Base-by-base conservation (phyloP, 2,888 invertebrate species). In the Andrena marginata region DNA sequence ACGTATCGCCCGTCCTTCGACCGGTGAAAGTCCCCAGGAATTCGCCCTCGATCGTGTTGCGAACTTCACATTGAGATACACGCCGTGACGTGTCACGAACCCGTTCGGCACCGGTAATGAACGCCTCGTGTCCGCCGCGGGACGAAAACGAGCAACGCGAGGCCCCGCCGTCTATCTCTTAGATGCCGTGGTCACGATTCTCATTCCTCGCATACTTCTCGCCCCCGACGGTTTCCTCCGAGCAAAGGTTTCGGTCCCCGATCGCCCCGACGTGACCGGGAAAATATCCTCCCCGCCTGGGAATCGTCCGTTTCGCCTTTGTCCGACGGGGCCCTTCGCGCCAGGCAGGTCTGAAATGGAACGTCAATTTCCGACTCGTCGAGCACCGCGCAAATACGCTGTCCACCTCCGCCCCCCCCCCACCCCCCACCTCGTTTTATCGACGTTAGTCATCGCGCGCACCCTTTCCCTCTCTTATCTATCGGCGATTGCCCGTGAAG, bases 51-150 rank as follows among this genome's bases (percentile, higher is more conserved):
- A 89, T 90, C 85, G 85, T 86, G 82, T 78, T 76, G 84, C 87
- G 89, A 90, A 90, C 90, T 90, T 90, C 88, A 88, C 91, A 91
- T 91, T 91, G 91, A 90, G 90, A 91, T 90, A 86, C 87, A 75
- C 88, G 56, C 56, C 56, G 83, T 78, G 85, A 81, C 85, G 81
- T 81, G 81, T 88, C 88, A 85, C 87, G 83, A 88, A 85, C 87
- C 82, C 85, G 86, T 74, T 74, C 87, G 70, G 79, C 77, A 80
- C 84, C 75, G 74, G 68, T 81, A 89, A 89, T 82, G 84, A 90
- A 86, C 85, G 77, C 82, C 81, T 82, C 85, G 77, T 64, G 69
- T 72, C 72, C 65, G 54, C 68, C 56, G 29, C 73, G 63, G 62
- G 67, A 64, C 60, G 63, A 65, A 73, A 72, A 63, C 73, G 69